Base-by-base conservation (phyloP, 2,797 vertebrate species). In the Ibycter americanus region DNA sequence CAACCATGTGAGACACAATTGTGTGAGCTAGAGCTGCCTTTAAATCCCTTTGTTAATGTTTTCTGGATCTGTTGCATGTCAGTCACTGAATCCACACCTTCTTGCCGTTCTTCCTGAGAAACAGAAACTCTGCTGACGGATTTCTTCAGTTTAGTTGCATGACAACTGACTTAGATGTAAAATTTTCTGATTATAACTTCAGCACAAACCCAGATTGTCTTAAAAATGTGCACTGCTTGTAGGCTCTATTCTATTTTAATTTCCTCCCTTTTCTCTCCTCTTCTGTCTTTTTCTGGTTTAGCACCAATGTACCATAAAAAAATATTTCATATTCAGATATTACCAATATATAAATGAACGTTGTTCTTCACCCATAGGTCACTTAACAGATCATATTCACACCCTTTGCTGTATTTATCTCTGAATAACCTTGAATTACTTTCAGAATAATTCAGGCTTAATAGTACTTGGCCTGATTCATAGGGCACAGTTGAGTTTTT, bases 1-100 rank as follows among this genome's bases (percentile, higher is more conserved):
- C n/a, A 44, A 3, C 36, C 56, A 0, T 21, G 49, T 15, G 26
- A 56, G 42, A 22, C 11, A 1, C 2, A 12, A 3, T 0, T 12
- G 12, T 15, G 25, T 31, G 62, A 66, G 58, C 67, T 32, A 5
- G 3, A 40, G 38, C 78, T 71, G 54, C 56, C 54, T 34, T 21
- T 27, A n/a, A 20, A 74, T 40, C 42, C 5, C 5, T 17, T 55
- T 22, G 38, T 61, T 66, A 16, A 54, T 59, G 38, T n/a, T 31
- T 70, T 51, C 31, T 70, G 51, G 25, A 6, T 44, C 66, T 42
- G 20, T 26, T 77, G 22, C 9, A 11, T 51, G 32, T 32, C 29
- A 20, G 2, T 63, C 67, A 72, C 79, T 25, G 42, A 36, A 26
- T 34, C 47, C 40, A 4, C 23, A 15, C 29, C 31, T 76, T 63